phyloP scores from a whole-genome alignment of 2,113 vertebrate genomes.

The Amblyornis subalaris region DNA sequence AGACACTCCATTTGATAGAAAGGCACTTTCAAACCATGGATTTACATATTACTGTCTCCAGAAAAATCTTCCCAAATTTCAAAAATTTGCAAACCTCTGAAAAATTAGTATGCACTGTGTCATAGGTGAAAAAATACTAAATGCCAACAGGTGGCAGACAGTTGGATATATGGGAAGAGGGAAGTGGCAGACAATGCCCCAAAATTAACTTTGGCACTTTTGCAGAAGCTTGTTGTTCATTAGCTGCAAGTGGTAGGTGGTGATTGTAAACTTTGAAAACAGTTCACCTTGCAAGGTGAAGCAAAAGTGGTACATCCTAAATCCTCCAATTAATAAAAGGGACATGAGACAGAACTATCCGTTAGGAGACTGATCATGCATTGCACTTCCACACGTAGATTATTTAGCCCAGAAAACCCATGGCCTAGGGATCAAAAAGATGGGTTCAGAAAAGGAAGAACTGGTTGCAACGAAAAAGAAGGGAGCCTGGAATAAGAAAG shows the following conservation, averaged over 20 bases:
- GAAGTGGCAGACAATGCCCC: not conserved
- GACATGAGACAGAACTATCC: not conserved
- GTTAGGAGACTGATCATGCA: not conserved
- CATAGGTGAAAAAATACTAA: not conserved
- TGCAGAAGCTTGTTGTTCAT: not conserved
- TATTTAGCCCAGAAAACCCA: not conserved
- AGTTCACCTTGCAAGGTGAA: not conserved
- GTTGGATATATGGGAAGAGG: not conserved
- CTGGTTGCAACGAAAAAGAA: not conserved
- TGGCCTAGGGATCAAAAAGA: not conserved
- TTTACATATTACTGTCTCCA: not conserved
- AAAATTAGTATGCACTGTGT: not conserved
- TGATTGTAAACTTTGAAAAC: not conserved
- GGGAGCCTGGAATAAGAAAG: not conserved
- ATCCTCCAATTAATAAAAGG: not conserved
- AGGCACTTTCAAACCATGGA: not conserved
- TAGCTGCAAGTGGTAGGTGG: rapidly evolving
- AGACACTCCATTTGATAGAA: not conserved
- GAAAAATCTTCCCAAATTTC: not conserved
- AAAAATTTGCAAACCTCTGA: not conserved
- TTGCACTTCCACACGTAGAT: not conserved
- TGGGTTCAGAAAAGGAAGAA: not conserved
- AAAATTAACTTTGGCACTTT: not conserved
- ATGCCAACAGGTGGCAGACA: not conserved
- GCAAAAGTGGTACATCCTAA: not conserved